A percentile compares a stretch with the other conserved stretches of the same genome.
phyloP scores from a whole-genome alignment of 2,113 vertebrate genomes.

The Gila orcuttii region DNA sequence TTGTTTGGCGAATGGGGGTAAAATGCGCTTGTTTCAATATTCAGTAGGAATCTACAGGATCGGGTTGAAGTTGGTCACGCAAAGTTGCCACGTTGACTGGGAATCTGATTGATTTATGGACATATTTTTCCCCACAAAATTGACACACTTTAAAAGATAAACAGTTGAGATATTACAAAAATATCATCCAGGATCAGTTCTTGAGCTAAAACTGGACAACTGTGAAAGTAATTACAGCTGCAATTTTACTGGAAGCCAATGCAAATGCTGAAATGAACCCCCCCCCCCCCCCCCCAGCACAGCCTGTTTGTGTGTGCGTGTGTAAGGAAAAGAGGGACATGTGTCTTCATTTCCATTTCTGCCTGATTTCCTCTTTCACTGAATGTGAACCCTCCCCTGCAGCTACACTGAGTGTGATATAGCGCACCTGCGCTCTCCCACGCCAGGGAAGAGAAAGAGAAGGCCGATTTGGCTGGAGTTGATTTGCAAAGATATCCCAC shows the following conservation, averaged over 20 bases:
- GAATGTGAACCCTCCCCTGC: background rate
- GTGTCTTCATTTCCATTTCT: constrained; percentile 35
- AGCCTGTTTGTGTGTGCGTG: background rate
- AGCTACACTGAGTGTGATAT: constrained; percentile 3
- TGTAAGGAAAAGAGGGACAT: background rate
- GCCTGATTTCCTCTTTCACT: constrained; percentile 27
- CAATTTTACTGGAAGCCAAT: background rate
- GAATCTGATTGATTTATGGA: no score
- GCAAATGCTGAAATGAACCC: background rate
- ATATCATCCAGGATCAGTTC: background rate
- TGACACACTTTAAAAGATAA: no score
- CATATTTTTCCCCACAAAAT: no score
- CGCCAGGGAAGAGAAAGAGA: background rate
- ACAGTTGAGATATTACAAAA: background rate
- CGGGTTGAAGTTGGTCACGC: no score
- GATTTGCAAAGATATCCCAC: background rate
- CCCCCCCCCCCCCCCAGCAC: background rate
- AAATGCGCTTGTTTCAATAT: no score
- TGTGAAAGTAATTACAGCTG: background rate
- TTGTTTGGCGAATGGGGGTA: no score
- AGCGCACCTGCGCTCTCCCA: constrained; percentile 29
- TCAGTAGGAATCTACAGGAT: no score
- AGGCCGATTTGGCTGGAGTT: background rate
- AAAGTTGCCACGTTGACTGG: no score
- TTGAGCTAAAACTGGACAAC: background rate